Conservation (phyloP, 37 sponge, comb jelly and placozoan species). For the Cliona cf. orientalis region DNA sequence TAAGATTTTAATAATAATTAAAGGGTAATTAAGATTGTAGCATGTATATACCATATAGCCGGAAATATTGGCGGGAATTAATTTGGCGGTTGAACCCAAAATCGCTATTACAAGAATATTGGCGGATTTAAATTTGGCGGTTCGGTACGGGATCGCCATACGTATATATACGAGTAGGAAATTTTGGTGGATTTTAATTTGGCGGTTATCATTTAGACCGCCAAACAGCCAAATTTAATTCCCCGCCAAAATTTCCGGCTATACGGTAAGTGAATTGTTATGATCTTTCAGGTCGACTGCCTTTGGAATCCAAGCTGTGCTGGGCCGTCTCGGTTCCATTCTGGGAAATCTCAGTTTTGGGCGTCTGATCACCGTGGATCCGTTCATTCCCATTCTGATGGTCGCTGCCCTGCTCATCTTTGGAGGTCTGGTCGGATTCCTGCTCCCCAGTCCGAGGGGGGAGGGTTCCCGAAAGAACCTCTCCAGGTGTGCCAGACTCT, state of each 20-base stretch:
- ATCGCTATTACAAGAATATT: too few relatives aligned
- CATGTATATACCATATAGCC: too few relatives aligned
- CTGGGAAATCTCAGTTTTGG: constrained; percentile 71
- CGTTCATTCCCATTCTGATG: constrained; percentile 61
- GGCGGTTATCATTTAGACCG: background rate
- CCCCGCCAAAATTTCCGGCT: background rate
- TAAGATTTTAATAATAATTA: too few relatives aligned
- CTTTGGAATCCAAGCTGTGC: constrained; percentile 68
- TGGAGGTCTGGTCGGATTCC: constrained; percentile 10
- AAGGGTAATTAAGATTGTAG: too few relatives aligned
- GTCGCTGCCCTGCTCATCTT: constrained; percentile 64
- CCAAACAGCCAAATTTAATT: background rate
- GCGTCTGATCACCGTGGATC: constrained; percentile 25
- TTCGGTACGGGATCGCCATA: too few relatives aligned
- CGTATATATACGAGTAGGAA: too few relatives aligned
- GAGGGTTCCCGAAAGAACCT: background rate
- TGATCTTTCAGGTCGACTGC: constrained; percentile 75
- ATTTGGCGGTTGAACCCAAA: too few relatives aligned
- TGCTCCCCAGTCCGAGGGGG: constrained; percentile 19
- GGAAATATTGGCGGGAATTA: too few relatives aligned
- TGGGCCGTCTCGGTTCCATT: constrained; percentile 73
- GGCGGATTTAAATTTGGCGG: too few relatives aligned
- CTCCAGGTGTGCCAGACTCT: background rate
- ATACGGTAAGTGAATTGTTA: background rate
- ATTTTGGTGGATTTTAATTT: background rate